These are phyloP conservation scores for Athene noctua DNA, from an alignment of 2,113 vertebrate species.

Conservation along the genomic window DNA sequence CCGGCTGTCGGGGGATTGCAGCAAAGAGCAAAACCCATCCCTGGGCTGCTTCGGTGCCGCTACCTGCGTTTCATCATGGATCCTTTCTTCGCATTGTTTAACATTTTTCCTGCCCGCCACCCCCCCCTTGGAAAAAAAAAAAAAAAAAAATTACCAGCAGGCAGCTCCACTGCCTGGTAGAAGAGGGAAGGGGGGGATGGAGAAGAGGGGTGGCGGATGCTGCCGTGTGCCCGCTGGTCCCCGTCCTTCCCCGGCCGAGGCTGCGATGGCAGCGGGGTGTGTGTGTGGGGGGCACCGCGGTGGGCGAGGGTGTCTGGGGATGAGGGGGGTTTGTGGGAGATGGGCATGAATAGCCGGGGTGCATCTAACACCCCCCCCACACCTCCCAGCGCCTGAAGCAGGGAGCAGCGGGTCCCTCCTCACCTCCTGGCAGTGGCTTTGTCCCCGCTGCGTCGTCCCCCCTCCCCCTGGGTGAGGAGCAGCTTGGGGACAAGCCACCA, in stretches of 20 bases:
- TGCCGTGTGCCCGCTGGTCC: background rate
- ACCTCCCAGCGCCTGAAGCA: background rate
- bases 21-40: background rate
- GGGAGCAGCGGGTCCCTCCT: background rate
- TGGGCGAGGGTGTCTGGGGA: background rate
- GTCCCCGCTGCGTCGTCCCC: background rate
- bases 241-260: background rate
- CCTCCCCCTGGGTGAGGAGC: background rate
- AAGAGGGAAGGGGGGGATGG: background rate
- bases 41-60: background rate
- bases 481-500: background rate
- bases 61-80: conserved; percentile 47
- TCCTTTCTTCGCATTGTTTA: conserved; percentile 20
- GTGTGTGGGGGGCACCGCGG: background rate
- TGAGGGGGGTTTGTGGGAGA: background rate
- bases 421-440: background rate
- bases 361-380: too few species aligned
- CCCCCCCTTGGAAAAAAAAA: background rate
- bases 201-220: background rate
- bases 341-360: background rate
- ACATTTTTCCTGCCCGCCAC: background rate
- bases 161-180: background rate
- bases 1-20: background rate
- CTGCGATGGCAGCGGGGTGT: background rate
- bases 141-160: background rate